Base-by-base conservation (phyloP, 2,797 vertebrate genomes). In the Rhinogobio ventralis region DNA sequence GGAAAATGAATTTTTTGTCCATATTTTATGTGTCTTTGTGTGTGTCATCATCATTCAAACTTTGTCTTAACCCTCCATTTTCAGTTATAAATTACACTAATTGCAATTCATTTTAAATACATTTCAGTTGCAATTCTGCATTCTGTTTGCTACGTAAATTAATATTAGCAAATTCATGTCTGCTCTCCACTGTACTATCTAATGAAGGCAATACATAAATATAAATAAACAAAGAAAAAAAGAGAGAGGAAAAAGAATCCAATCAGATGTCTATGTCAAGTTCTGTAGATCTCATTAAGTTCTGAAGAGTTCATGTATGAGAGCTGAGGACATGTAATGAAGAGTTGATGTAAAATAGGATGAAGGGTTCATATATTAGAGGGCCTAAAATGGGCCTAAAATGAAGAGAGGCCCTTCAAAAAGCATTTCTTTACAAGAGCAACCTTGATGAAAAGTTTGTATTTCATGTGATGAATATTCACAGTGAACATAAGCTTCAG, bases 401-500 rank as follows among this genome's bases (percentile, higher is more conserved):
- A 79, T 79, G 76, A 79, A 66, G 60, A 68, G 79, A 42, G 51
- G 51, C 33, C 79, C 49, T 51, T 25, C 3, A 36, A 79, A 78
- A 67, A 36, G 15, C 23, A 55, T 53, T 55, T 81, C 45, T 23
- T 69, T 57, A 25, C 8, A 81, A 71, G 49, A 81, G 66, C 66
- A 71, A 71, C 33, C 66, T 55, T 69, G 33, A 55, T 55, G 51
- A 42, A 66, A 15, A 64, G 45, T 39, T 42, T 10, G 39, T 42
- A 42, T 8, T 42, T 39, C 49, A 60, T 14, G 19, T 60, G 25
- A 57, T 42, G 19, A 72, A 23, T 60, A 60, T 46, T 82, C n/a
- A 39, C 23, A 33, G 68, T 42, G n/a, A 71, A 57, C 51, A 23
- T 19, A 42, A 57, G 17, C 36, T 1, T 72, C 67, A 45, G 14